Evolutionary conservation across 2,888 invertebrate genomes (phyloP), one percentile per base, ranked within the genome.

Genomic region (Syritta pipiens): DNA sequence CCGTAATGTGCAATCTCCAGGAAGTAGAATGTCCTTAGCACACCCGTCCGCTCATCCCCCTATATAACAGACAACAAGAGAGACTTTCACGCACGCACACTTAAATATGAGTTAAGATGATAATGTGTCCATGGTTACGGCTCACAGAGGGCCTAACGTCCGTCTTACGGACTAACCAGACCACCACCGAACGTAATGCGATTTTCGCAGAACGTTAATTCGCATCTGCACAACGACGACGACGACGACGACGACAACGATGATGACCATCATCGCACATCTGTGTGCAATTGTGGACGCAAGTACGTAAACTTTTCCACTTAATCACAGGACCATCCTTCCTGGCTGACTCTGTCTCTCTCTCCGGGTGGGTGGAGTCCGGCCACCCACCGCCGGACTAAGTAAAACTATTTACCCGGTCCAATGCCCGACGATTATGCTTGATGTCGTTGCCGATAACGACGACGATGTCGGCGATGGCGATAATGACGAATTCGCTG

Each of bases 281-380:
- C 20, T 44, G 3, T 42, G 44, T 59, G 59, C n/a, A 32, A 53
- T 51, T 48, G 3, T 60, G 10, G 26, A 20, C 44, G 6, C 51
- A 51, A 67, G 24, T 59, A 14, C 44, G 60, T 49, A 57, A 76
- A 76, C 51, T 76, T 76, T 69, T 57, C 44, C 51, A 63, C 49
- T 76, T 59, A 69, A 76, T 69, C 69, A 76, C 19, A 20, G 3
- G 3, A 7, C 14, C 35, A 69, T 42, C 57, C 55, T 48, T 75
- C 51, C 44, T 24, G 48, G 28, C 42, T 59, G 35, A 9, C 22
- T 4, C 30, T 30, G 0, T 20, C 24, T 46, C 6, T 49, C 4
- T 24, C 4, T 40, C 48, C 44, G 49, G 51, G 35, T 44, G 51
- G 35, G n/a, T n/a, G n/a, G n/a, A n/a, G n/a, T n/a, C n/a, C n/a